Conservation (phyloP, 2,797 vertebrate genomes). For the Acanthurus tractus region DNA sequence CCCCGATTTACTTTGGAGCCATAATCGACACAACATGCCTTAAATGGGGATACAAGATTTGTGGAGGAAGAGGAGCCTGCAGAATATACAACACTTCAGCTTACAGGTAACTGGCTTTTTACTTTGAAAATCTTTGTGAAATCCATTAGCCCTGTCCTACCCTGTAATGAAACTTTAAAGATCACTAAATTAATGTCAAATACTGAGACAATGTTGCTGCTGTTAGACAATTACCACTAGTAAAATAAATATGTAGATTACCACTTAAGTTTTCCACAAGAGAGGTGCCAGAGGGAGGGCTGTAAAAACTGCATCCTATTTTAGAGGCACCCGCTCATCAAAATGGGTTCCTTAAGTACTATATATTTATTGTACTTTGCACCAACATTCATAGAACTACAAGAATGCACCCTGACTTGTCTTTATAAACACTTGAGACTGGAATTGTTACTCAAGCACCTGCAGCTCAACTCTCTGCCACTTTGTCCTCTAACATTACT, state of each 20-base stretch:
- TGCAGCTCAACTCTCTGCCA: neutral
- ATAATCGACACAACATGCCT: constrained; percentile 92
- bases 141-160: neutral
- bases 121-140: neutral
- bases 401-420: neutral
- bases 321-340: neutral
- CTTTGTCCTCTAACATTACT: neutral
- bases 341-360: neutral
- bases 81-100: constrained; percentile 89
- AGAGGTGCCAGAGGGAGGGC: neutral
- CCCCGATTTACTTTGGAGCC: constrained; percentile 94
- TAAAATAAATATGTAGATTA: neutral
- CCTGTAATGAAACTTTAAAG: neutral
- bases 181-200: neutral
- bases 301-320: neutral
- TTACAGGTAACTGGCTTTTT: constrained; percentile 86
- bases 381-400: neutral
- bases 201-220: neutral
- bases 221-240: neutral
- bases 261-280: neutral
- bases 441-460: neutral
- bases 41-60: constrained; percentile 91
- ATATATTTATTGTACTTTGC: neutral
- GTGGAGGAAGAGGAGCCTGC: constrained; percentile 91
- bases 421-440: neutral